A percentile compares a stretch with the other conserved stretches of the same genome.
These are phyloP conservation scores for Sympetrum striolatum DNA, from an alignment of 2,888 invertebrate species.

Conservation along the genomic window DNA sequence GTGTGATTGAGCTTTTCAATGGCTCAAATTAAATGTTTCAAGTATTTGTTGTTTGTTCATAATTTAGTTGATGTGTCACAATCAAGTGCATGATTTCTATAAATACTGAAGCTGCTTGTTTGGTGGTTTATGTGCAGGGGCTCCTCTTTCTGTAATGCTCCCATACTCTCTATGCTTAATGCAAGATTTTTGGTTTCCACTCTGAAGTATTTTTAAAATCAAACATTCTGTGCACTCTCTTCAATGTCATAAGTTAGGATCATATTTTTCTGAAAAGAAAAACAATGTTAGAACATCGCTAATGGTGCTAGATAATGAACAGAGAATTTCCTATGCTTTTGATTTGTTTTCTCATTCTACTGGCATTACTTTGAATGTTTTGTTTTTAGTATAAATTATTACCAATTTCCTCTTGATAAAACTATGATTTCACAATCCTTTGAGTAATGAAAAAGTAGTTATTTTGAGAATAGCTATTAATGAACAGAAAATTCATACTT, in stretches of 20 bases:
- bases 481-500: no score
- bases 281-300: conserved; percentile 6
- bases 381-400: no score
- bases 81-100: not conserved
- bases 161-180: not conserved
- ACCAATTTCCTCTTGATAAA: no score
- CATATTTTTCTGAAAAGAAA: conserved; percentile 11
- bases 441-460: no score
- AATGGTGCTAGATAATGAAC: not conserved
- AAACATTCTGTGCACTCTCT: not conserved
- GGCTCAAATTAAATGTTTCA: not conserved
- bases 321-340: not conserved
- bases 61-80: not conserved
- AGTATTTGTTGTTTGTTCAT: no score
- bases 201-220: not conserved
- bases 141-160: not conserved
- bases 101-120: not conserved
- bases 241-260: conserved; percentile 6
- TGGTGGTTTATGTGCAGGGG: conserved; percentile 8
- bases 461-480: no score
- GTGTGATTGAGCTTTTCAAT: not conserved
- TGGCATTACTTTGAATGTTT: no score
- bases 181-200: not conserved
- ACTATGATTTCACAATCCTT: no score
- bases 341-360: not conserved